Evolutionary conservation across 2,888 invertebrate species (phyloP), one percentile per base, ranked within the genome.

Genomic region (Cosmopolites sordidus): DNA sequence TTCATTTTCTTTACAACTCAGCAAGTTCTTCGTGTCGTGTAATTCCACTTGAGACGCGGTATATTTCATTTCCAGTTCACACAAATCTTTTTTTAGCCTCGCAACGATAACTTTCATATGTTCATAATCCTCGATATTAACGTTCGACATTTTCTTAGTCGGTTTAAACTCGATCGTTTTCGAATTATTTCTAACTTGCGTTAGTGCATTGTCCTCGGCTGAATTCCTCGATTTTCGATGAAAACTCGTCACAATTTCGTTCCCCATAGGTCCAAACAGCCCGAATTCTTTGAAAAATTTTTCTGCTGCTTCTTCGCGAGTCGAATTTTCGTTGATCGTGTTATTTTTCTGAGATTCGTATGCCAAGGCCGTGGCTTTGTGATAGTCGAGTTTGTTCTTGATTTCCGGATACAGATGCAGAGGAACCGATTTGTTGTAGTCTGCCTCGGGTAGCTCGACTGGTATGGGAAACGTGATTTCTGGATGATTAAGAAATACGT

Each of bases 1-100:
- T 67, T 83, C 82, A 33, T 76, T 74, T 56, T 83, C 83, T 53
- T 79, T 77, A 37, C 70, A 72, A 47, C 74, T 74, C 39, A 84
- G 71, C 50, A 79, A 73, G 60, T 80, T 78, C 61, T 76, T 77
- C 27, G 82, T 75, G 27, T 78, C 76, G 16, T 73, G 70, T 50
- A 84, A 70, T 65, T 86, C 83, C 1, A 76, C 73, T 54, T 80
- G 79, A 38, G 80, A 69, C 11, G 71, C 67, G 48, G 75, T 75
- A 51, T 77, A 73, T 67, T 71, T 75, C 64, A 66, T 76, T 68
- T 77, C 80, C 68, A 76, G 68, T 12, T 77, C 76, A 18, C 72
- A 69, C 29, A 78, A 61, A 58, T 79, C 79, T 48, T 70, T 71
- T 59, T 75, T 73, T 44, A 80, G 65, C 58, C 75, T 74, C 2